These are phyloP conservation scores for Myrmecobius fasciatus DNA, from an alignment of 2,113 vertebrate genomes.

Conservation along the genomic window DNA sequence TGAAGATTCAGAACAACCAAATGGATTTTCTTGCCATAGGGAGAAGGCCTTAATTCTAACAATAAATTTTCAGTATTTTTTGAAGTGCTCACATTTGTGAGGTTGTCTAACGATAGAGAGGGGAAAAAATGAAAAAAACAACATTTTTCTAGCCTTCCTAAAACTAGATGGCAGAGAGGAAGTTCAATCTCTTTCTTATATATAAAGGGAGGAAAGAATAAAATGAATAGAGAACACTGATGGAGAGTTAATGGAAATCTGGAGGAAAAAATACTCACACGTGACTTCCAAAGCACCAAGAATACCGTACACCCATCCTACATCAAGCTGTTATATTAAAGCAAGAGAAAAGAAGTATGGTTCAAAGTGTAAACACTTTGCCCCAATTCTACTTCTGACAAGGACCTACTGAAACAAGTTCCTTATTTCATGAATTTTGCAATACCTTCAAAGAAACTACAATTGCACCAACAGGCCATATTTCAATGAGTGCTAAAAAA, in stretches of 20 bases:
- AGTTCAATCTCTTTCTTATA: background rate
- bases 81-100: background rate
- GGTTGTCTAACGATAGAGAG: background rate
- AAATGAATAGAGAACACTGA: background rate
- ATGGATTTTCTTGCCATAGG: background rate
- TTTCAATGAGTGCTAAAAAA: conserved; percentile 18
- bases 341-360: background rate
- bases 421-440: conserved; percentile 59
- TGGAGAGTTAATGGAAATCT: rapidly evolving
- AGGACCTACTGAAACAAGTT: conserved; percentile 61
- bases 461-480: conserved; percentile 1
- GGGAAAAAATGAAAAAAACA: background rate
- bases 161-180: background rate
- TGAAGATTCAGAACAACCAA: background rate
- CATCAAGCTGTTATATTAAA: background rate
- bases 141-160: background rate
- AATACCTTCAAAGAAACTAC: conserved; percentile 47
- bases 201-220: background rate
- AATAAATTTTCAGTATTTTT: background rate
- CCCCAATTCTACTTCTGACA: conserved; percentile 35
- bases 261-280: conserved; percentile 67
- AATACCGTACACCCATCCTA: conserved; percentile 71
- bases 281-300: conserved; percentile 46
- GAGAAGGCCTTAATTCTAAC: background rate
- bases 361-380: background rate